phyloP scores from a whole-genome alignment of 2,797 vertebrate genomes.

The Cryptoblepharus egeriae region DNA sequence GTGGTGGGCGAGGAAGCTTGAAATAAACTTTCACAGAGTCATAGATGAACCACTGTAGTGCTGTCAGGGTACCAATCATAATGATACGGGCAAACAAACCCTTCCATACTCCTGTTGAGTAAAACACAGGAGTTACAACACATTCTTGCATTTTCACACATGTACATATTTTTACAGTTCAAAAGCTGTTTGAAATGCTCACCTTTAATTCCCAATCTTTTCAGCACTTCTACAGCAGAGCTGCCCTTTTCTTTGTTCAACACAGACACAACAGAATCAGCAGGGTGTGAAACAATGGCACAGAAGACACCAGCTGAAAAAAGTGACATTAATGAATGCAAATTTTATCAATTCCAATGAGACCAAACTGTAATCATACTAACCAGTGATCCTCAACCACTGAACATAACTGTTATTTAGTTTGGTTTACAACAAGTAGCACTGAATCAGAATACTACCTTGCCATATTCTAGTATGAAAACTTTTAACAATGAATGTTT shows the following conservation, averaged over 20 bases:
- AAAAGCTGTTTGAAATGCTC: conserved; percentile 34
- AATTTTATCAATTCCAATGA: background rate
- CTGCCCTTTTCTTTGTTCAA: conserved; percentile 98
- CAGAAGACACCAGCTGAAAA: conserved; percentile 97
- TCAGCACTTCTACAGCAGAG: conserved; percentile 88
- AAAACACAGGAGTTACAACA: background rate
- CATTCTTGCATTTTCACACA: background rate
- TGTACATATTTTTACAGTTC: background rate
- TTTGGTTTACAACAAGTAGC: too few species aligned
- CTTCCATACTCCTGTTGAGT: conserved; percentile 90
- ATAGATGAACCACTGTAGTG: conserved; percentile 97
- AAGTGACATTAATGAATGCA: background rate
- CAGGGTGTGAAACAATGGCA: conserved; percentile 97
- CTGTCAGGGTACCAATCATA: conserved; percentile 96
- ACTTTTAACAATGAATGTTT: background rate
- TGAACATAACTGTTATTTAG: background rate
- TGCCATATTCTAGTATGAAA: background rate
- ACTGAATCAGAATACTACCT: background rate
- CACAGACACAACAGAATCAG: conserved; percentile 98
- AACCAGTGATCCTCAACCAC: too few species aligned
- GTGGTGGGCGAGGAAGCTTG: conserved; percentile 93
- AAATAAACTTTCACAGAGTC: conserved; percentile 97
- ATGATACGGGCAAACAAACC: conserved; percentile 95
- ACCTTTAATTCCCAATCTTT: conserved; percentile 93
- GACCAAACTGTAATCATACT: background rate